Conservation (phyloP, 2,797 vertebrate species). For the Melanotaenia pygmaea region DNA sequence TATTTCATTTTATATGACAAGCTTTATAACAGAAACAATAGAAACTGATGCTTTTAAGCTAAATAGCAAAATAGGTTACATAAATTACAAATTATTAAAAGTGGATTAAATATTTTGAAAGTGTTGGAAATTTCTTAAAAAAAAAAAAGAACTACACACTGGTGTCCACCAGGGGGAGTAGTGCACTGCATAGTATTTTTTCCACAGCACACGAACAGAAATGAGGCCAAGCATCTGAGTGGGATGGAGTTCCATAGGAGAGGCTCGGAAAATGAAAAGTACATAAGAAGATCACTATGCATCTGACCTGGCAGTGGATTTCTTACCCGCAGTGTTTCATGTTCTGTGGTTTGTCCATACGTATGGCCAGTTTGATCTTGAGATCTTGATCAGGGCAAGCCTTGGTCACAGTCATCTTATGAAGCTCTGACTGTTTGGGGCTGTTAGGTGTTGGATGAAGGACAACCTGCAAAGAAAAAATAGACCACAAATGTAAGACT, state of each 20-base stretch:
- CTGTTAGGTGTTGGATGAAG: slow-evolving; percentile 98
- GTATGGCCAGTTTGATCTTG: slow-evolving; percentile 96
- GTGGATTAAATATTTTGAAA: slow-evolving; percentile 3
- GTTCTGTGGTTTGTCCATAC: slow-evolving; percentile 99
- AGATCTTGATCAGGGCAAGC: slow-evolving; percentile 98
- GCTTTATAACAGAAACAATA: not conserved
- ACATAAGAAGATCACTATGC: slow-evolving; percentile 13
- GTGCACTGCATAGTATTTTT: slow-evolving; percentile 73
- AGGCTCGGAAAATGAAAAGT: slow-evolving; percentile 50
- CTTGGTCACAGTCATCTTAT: slow-evolving; percentile 99
- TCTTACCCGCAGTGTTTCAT: slow-evolving; percentile 99
- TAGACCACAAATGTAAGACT: slow-evolving; percentile 13
- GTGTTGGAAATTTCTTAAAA: slow-evolving; percentile 7
- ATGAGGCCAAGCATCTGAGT: slow-evolving; percentile 77
- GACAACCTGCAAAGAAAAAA: slow-evolving; percentile 87
- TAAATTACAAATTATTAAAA: slow-evolving; percentile 6
- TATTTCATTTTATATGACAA: not conserved
- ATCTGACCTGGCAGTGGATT: not conserved
- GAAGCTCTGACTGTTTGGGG: slow-evolving; percentile 97
- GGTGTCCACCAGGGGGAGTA: slow-evolving; percentile 77
- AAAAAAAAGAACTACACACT: slow-evolving; percentile 43
- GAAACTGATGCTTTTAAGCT: not conserved
- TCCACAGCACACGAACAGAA: slow-evolving; percentile 72
- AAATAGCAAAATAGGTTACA: not conserved
- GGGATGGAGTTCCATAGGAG: slow-evolving; percentile 52